phyloP scores from a whole-genome alignment of 1,140 invertebrate species.

The Papilio dardanus region DNA sequence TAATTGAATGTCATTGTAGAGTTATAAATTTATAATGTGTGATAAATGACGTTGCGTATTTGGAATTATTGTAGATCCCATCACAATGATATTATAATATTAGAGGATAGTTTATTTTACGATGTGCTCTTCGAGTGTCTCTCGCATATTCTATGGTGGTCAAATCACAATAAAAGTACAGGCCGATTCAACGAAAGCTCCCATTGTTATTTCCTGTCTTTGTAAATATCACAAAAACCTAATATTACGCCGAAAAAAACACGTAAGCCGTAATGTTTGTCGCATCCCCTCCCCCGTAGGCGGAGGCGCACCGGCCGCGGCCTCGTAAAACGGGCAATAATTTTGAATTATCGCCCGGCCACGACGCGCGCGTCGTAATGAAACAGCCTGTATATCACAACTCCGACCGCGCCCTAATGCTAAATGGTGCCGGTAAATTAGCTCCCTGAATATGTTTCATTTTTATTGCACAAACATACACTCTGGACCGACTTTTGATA shows the following conservation, averaged over 20 bases:
- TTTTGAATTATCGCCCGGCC: constrained; percentile 54
- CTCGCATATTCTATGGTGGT: not conserved
- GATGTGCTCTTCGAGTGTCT: no score
- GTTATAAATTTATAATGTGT: constrained; percentile 12
- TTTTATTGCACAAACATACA: constrained; percentile 38
- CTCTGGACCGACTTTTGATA: not conserved
- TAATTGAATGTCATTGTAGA: constrained; percentile 39
- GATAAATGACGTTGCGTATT: constrained; percentile 11
- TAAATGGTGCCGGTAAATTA: constrained; percentile 58
- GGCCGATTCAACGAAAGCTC: not conserved
- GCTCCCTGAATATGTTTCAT: constrained; percentile 40
- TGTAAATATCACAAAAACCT: constrained; percentile 4
- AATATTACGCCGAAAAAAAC: constrained; percentile 12
- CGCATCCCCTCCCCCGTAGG: constrained; percentile 47
- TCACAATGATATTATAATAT: constrained; percentile 2
- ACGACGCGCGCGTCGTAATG: constrained; percentile 51
- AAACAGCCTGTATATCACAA: constrained; percentile 59
- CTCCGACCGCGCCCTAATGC: constrained; percentile 46
- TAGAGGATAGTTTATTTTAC: not conserved
- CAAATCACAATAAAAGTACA: not conserved
- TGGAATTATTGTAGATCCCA: constrained; percentile 8
- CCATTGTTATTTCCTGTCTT: not conserved
- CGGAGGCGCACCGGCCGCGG: constrained; percentile 44
- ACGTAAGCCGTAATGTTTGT: constrained; percentile 37
- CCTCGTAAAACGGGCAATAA: constrained; percentile 46